A percentile compares a stretch with the other conserved stretches of the same genome.
Conservation (phyloP, 2,797 vertebrate genomes). For the Lagocephalus sceleratus region DNA sequence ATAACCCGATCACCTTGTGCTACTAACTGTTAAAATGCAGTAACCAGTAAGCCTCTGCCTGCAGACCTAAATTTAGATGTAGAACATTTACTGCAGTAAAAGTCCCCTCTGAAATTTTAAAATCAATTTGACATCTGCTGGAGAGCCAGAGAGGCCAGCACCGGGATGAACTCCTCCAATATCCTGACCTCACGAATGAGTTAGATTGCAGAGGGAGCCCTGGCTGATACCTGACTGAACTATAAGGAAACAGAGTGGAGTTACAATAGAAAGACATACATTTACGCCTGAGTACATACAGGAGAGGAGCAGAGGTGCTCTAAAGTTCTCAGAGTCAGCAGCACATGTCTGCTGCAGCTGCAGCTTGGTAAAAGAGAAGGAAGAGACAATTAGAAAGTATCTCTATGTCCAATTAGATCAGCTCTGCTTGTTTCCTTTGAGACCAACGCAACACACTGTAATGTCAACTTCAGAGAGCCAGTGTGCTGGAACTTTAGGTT, state of each 20-base stretch:
- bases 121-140: background rate
- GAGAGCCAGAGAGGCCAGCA: background rate
- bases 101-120: background rate
- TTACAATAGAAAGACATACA: no score
- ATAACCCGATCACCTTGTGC: background rate
- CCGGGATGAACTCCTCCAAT: background rate
- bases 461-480: no score
- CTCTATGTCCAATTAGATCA: no score
- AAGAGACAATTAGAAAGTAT: no score
- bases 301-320: no score
- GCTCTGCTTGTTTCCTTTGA: no score
- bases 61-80: background rate
- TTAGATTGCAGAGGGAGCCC: background rate
- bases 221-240: background rate
- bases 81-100: background rate
- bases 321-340: no score
- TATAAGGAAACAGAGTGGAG: background rate
- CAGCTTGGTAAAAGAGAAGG: no score
- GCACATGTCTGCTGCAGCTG: no score
- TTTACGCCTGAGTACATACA: no score
- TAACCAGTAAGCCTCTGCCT: background rate
- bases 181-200: background rate
- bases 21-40: background rate
- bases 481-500: no score
- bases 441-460: no score